A percentile compares a stretch with the other conserved stretches of the same genome.
These are phyloP conservation scores for Chydorus sphaericus DNA, from an alignment of 2,888 invertebrate species.

Conservation along the genomic window DNA sequence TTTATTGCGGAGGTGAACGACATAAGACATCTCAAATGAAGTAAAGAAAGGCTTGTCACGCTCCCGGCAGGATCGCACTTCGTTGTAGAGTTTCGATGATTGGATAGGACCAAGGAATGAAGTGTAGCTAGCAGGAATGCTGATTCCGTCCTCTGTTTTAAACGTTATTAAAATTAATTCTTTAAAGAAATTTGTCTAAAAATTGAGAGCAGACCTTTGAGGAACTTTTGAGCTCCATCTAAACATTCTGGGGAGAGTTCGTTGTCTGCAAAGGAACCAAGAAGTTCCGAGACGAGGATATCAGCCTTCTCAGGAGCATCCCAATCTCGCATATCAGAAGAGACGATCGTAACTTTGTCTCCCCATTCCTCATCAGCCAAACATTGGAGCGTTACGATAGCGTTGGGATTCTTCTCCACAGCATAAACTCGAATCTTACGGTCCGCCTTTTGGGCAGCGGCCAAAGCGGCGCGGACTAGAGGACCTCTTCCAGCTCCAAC, in stretches of 20 bases:
- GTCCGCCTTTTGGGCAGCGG: constrained; percentile 55
- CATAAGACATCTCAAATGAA: constrained; percentile 71
- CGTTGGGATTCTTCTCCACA: constrained; percentile 96
- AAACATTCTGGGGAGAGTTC: constrained; percentile 96
- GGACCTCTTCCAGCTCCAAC: constrained; percentile 93
- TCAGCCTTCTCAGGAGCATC: constrained; percentile 74
- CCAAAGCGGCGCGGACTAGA: constrained; percentile 71
- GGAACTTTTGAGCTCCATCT: constrained; percentile 77
- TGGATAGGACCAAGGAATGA: constrained; percentile 88
- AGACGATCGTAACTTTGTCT: constrained; percentile 57
- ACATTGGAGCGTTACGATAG: constrained; percentile 66
- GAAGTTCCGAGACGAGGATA: constrained; percentile 84
- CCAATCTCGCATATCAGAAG: constrained; percentile 75
- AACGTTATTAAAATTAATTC: not conserved
- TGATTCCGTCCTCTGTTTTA: constrained; percentile 58
- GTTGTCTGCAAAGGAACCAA: constrained; percentile 97
- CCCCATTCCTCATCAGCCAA: constrained; percentile 64
- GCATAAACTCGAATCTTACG: constrained; percentile 72
- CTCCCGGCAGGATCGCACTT: constrained; percentile 37
- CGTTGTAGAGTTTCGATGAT: constrained; percentile 70
- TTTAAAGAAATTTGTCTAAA: constrained; percentile 2
- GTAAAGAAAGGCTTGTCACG: constrained; percentile 36
- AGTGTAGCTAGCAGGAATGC: constrained; percentile 76
- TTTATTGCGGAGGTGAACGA: constrained; percentile 77
- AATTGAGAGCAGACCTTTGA: constrained; percentile 40